Evolutionary conservation across 2,797 vertebrate species (phyloP), one percentile per base, ranked within the genome.

Genomic region (Pipistrellus nathusii): DNA sequence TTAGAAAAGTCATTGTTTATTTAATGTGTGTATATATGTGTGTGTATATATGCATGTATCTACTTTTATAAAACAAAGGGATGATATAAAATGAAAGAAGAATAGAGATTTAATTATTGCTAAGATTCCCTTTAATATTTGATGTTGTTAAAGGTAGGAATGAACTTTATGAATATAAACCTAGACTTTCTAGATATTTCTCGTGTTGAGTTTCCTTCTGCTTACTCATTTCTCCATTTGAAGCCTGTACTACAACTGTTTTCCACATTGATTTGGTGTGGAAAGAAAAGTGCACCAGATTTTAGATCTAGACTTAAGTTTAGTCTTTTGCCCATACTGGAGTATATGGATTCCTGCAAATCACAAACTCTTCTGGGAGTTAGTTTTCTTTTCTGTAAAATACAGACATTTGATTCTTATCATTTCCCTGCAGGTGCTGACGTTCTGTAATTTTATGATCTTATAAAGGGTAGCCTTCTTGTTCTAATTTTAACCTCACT

Each of bases 331-430:
- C 18, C 27, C 38, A 30, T 48, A 27, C 46, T 83, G 48, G 20
- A 35, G 8, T 35, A 27, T 80, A 18, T 81, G 86, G 17, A 71
- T 72, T 95, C 13, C 17, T 66, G 30, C 23, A 91, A 84, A 59
- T 72, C 21, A 80, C 8, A 90, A 9, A 48, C 25, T 91, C 38
- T 62, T 62, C 38, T 82, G 27, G 41, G 81, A 80, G 3, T 95
- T 95, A 75, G 59, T 86, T 95, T 93, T 77, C 51, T 90, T 95
- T 92, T 85, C 62, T 93, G 51, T 64, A 73, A 93, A 91, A 77
- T 69, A 35, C 91, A 88, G n/a, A n/a, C 27, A 71, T 94, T 92
- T 85, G 62, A 77, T 94, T 83, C 17, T 93, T 94, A 59, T 35
- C 18, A 41, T 91, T 91, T 75, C 11, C 9, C 55, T 88, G 51